A percentile compares a stretch with the other conserved stretches of the same genome.
phyloP scores from a whole-genome alignment of 2,888 invertebrate genomes.

The Psylliodes chrysocephalus region DNA sequence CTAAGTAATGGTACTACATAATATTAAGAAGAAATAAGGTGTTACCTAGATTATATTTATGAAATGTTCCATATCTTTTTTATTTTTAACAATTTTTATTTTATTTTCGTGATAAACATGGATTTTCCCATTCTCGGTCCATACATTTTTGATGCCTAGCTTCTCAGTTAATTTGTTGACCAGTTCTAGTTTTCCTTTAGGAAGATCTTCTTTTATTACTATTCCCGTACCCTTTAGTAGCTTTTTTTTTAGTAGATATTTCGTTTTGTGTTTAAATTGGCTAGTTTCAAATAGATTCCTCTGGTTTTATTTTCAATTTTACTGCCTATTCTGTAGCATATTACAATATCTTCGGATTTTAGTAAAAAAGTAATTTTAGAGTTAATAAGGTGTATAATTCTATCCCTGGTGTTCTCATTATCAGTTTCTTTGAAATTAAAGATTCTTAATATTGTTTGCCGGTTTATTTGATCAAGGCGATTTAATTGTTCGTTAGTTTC shows the following conservation, averaged over 20 bases:
- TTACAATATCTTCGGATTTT: conserved; percentile 11
- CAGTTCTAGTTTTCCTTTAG: conserved; percentile 12
- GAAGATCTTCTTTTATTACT: conserved; percentile 20
- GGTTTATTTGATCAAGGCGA: not conserved
- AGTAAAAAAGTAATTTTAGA: conserved; percentile 14
- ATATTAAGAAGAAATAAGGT: too few relatives aligned
- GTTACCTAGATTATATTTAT: too few relatives aligned
- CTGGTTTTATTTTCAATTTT: conserved; percentile 60
- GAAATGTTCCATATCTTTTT: not conserved
- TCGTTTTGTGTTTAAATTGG: conserved; percentile 5
- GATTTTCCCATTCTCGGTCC: conserved; percentile 25
- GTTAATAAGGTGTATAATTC: conserved; percentile 16
- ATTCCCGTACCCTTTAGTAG: conserved; percentile 19
- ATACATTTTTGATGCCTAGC: conserved; percentile 20
- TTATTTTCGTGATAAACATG: conserved; percentile 16
- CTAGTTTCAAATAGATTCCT: conserved; percentile 14
- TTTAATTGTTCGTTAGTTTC: not conserved
- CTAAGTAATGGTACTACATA: too few relatives aligned
- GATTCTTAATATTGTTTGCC: too few relatives aligned
- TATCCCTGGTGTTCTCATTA: conserved; percentile 12
- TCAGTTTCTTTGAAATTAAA: too few relatives aligned
- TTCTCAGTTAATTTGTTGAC: conserved; percentile 14
- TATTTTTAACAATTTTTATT: conserved; percentile 17
- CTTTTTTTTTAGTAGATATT: conserved; percentile 19
- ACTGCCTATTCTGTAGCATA: conserved; percentile 75